Conservation (phyloP, 1,140 invertebrate species). For the Lanistes nyassanus region DNA sequence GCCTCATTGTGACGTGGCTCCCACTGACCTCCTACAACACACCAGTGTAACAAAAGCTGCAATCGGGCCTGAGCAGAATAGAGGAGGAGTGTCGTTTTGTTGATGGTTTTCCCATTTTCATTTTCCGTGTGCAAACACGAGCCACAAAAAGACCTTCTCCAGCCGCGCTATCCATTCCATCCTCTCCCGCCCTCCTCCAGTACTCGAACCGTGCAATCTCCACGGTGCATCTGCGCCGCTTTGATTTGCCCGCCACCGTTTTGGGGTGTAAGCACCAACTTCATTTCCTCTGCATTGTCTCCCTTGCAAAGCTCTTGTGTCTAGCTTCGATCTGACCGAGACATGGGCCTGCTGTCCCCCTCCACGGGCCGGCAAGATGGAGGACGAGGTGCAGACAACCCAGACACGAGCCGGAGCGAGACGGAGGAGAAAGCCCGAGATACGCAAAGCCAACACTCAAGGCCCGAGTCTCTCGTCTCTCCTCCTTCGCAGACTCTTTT, state of each 20-base stretch:
- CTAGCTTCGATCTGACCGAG: conserved; percentile 3
- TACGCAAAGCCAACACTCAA: not conserved
- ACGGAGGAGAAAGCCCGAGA: not conserved
- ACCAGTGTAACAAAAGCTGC: conserved; percentile 15
- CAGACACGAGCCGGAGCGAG: conserved; percentile 4
- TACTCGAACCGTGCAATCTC: conserved; percentile 14
- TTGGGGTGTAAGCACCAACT: conserved; percentile 16
- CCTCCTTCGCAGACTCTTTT: no score
- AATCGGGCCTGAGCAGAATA: conserved; percentile 13
- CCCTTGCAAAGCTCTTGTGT: conserved; percentile 12
- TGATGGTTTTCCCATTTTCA: conserved; percentile 13
- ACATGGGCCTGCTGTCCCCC: not conserved
- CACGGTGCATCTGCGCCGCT: conserved; percentile 8
- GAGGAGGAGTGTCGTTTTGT: conserved; percentile 12
- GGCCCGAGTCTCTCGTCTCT: no score
- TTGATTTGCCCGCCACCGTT: conserved; percentile 4
- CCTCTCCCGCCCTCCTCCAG: conserved; percentile 3
- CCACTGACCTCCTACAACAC: conserved; percentile 1
- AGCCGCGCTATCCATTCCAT: not conserved
- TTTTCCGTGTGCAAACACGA: conserved; percentile 16
- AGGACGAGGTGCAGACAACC: no score
- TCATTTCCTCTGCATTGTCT: conserved; percentile 17
- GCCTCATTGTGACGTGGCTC: not conserved
- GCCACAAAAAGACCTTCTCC: conserved; percentile 15
- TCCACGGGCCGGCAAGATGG: not conserved